Evolutionary conservation across 2,797 vertebrate species (phyloP).

Genomic region (Enteromius viviparus): DNA sequence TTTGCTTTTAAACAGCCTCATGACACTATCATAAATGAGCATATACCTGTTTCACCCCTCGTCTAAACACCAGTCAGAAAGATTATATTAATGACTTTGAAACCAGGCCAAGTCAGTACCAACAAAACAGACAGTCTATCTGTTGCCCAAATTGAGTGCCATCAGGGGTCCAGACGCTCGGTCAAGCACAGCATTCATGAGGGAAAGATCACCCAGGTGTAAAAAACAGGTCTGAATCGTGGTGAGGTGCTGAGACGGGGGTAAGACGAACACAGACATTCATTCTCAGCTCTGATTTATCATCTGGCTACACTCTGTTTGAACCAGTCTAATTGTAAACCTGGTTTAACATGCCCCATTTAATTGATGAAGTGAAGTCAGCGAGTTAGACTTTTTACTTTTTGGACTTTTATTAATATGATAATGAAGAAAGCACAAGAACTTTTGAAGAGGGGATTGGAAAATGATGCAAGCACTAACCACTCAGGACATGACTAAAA

Average conservation of each 20-base stretch:
- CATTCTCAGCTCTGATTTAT: slow-evolving; percentile 27
- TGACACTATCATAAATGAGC: slow-evolving; percentile 15
- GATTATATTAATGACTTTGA: slow-evolving; percentile 63
- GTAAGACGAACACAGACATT: background rate
- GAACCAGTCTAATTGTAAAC: slow-evolving; percentile 26
- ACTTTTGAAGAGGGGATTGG: background rate
- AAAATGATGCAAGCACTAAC: background rate
- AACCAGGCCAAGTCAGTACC: slow-evolving; percentile 66
- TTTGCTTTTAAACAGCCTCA: background rate
- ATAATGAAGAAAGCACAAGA: background rate
- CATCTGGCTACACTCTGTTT: slow-evolving; percentile 12
- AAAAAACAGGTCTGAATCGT: slow-evolving; percentile 42
- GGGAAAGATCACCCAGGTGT: slow-evolving; percentile 62
- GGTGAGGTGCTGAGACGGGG: slow-evolving; percentile 17
- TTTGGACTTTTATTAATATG: background rate
- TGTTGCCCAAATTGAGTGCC: slow-evolving; percentile 73
- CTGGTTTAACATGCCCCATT: slow-evolving; percentile 1
- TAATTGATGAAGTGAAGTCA: slow-evolving; percentile 9
- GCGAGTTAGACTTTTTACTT: background rate
- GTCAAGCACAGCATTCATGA: slow-evolving; percentile 48
- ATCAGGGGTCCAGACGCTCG: slow-evolving; percentile 70
- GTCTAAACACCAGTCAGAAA: slow-evolving; percentile 31
- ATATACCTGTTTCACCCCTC: slow-evolving; percentile 1
- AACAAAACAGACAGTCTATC: slow-evolving; percentile 76
- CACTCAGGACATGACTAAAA: background rate